A percentile compares a stretch with the other conserved stretches of the same genome.
These are phyloP conservation scores for Agelastica alni DNA, from an alignment of 2,888 invertebrate species.

Conservation along the genomic window DNA sequence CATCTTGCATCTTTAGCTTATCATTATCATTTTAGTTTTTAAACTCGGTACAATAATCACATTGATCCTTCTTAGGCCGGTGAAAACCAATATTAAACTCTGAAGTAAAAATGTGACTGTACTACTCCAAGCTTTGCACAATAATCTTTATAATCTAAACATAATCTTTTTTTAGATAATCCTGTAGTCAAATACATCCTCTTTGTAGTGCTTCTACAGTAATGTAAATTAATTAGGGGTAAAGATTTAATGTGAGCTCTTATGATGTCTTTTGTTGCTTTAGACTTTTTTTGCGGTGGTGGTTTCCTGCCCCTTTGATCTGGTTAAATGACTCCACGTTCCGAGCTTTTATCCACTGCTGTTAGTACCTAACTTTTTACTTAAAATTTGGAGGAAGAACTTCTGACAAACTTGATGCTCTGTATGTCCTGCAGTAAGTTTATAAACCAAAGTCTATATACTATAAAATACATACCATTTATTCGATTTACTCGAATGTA, in stretches of 20 bases:
- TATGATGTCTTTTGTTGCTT: background rate
- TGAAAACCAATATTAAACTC: constrained; percentile 17
- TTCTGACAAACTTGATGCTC: too few relatives aligned
- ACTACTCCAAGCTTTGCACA: background rate
- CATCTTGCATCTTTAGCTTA: background rate
- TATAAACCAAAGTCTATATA: too few relatives aligned
- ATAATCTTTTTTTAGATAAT: background rate
- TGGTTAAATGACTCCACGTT: background rate
- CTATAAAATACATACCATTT: too few relatives aligned
- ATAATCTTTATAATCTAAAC: constrained; percentile 3
- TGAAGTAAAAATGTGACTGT: too few relatives aligned
- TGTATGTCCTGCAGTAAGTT: too few relatives aligned
- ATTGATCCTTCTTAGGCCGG: constrained; percentile 14
- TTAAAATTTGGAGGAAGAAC: too few relatives aligned
- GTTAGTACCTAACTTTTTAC: too few relatives aligned
- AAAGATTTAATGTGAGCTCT: background rate
- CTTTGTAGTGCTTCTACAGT: background rate
- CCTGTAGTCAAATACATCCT: background rate
- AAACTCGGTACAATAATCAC: constrained; percentile 14
- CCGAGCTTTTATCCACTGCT: too few relatives aligned
- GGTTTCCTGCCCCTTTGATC: background rate
- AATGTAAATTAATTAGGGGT: background rate
- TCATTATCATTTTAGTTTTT: constrained; percentile 14
- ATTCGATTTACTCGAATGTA: too few relatives aligned
- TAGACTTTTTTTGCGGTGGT: background rate